Base-by-base conservation (phyloP, 2,113 vertebrate species). In the Egretta garzetta region DNA sequence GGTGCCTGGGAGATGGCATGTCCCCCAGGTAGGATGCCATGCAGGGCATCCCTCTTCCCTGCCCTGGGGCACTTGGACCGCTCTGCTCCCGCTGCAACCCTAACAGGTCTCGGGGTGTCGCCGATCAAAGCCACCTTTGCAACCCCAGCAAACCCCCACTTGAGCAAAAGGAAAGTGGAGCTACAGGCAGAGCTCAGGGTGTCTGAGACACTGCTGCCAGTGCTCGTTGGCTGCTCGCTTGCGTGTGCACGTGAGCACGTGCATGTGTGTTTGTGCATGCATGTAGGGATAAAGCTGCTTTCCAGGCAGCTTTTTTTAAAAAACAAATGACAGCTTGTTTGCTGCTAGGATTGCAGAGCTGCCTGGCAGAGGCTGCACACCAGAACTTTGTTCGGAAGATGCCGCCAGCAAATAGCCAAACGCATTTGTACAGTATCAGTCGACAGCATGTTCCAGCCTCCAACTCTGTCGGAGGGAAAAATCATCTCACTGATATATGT, bases 41-140 rank as follows among this genome's bases (percentile, higher is more conserved):
- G 33, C 20, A 7, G 12, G 7, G 7, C 35, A 41, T 41, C 53
- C 18, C 70, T 55, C 20, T 63, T n/a, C 37, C 53, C 63, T 73
- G 49, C 59, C 58, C 8, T 15, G 26, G 49, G 64, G 17, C 43
- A 59, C 35, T 17, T 0, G 0, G 43, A 58, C 15, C 3, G 2
- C 50, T 88, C 59, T 59, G 70, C 53, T 81, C 70, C 35, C 0
- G 0, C 82, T 67, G 30, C 0, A 0, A 33, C 21, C 20, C 7
- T 23, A 22, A 9, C 30, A 30, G 32, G 21, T 50, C 1, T 9
- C 2, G 6, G 37, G 19, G 24, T 73, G 43, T 49, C n/a, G 9
- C 18, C 33, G 37, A 30, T 39, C 3, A 45, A 66, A 35, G 52
- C 30, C 1, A 4, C 33, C 60, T 71, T 23, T 56, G 50, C 60